A percentile compares a stretch with the other conserved stretches of the same genome.
Conservation (phyloP, 2,113 vertebrate species). For the Mormyrus iriodes region DNA sequence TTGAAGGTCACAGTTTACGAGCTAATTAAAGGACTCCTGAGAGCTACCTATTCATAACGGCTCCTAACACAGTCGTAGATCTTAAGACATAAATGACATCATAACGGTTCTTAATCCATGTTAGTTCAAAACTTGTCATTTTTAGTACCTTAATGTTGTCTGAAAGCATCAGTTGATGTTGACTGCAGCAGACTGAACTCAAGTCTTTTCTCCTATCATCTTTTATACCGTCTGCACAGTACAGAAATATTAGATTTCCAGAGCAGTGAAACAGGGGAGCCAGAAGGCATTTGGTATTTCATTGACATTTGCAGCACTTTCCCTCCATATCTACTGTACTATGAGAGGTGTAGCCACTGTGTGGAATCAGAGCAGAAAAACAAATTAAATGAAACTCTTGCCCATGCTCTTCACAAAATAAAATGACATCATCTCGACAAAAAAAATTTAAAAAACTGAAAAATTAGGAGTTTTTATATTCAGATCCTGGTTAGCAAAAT, state of each 20-base stretch:
- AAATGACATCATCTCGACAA: slow-evolving; percentile 30
- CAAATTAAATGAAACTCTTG: slow-evolving; percentile 29
- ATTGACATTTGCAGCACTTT: slow-evolving; percentile 60
- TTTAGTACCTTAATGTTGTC: neutral
- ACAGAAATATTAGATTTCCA: slow-evolving; percentile 31
- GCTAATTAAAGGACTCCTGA: neutral
- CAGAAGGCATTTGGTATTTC: slow-evolving; percentile 67
- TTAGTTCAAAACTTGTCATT: neutral
- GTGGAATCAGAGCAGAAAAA: slow-evolving; percentile 22
- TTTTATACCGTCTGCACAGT: slow-evolving; percentile 22
- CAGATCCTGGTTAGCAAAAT: neutral
- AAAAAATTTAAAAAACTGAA: slow-evolving; percentile 17
- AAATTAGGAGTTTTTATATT: neutral
- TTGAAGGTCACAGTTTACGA: neutral
- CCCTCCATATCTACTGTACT: slow-evolving; percentile 28
- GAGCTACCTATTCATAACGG: neutral
- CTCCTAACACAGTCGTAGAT: neutral
- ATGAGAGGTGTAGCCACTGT: slow-evolving; percentile 45
- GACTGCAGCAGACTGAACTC: neutral
- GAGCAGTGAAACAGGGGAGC: slow-evolving; percentile 46
- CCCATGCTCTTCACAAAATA: neutral
- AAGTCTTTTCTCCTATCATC: neutral
- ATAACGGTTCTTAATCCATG: neutral
- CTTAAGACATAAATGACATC: neutral
- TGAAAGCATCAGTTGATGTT: neutral